Evolutionary conservation across 1,140 invertebrate genomes (phyloP).

Genomic region (silkworm (Bombyx mori)): ASM3026992v2 NC_085112.1:9667001-9667500

Average conservation of each 20-base stretch:
- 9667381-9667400: too few species aligned
- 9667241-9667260: slow-evolving; percentile 66
- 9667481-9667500: too few species aligned
- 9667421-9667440: too few species aligned
- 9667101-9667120: not conserved
- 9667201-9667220: slow-evolving; percentile 86
- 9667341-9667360: slow-evolving; percentile 82
- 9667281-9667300: slow-evolving; percentile 82
- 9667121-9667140: slow-evolving; percentile 53
- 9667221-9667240: slow-evolving; percentile 80
- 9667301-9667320: slow-evolving; percentile 77
- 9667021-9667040: too few species aligned
- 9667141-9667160: slow-evolving; percentile 88
- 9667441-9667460: too few species aligned
- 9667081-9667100: too few species aligned
- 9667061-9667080: too few species aligned
- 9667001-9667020: too few species aligned
- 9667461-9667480: too few species aligned
- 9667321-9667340: slow-evolving; percentile 77
- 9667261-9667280: slow-evolving; percentile 82
- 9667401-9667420: too few species aligned
- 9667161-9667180: slow-evolving; percentile 85
- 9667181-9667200: slow-evolving; percentile 73
- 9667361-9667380: slow-evolving; percentile 49
- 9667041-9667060: too few species aligned